phyloP scores from a whole-genome alignment of 2,888 invertebrate genomes.

The Tromatobia lineatoria region DNA sequence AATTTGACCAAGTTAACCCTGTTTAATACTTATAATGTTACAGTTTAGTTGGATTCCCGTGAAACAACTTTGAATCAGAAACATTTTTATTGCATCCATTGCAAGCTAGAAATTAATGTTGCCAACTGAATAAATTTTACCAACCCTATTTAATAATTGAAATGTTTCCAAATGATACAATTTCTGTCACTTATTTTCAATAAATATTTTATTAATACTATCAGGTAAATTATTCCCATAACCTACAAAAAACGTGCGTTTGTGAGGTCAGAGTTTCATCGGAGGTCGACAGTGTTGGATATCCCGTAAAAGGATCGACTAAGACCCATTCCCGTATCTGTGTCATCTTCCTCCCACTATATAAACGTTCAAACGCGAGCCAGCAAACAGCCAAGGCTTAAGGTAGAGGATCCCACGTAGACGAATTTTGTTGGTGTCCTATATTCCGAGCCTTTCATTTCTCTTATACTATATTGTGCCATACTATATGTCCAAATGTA shows the following conservation, averaged over 20 bases:
- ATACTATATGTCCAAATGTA: constrained; percentile 47
- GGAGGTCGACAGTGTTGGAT: constrained; percentile 68
- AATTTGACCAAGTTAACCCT: too few species aligned
- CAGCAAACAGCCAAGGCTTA: constrained; percentile 66
- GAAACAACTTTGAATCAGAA: too few species aligned
- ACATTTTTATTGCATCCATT: too few species aligned
- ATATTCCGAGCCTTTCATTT: constrained; percentile 84
- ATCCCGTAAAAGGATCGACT: constrained; percentile 81
- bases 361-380: neutral
- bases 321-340: constrained; percentile 72
- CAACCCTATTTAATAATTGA: too few species aligned
- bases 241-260: constrained; percentile 58
- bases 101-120: too few species aligned
- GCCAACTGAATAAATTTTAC: too few species aligned
- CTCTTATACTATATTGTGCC: constrained; percentile 62
- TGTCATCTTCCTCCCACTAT: constrained; percentile 67
- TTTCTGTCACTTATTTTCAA: too few species aligned
- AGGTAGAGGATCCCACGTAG: constrained; percentile 78
- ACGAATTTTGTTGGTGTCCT: constrained; percentile 81
- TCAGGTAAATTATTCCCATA: constrained; percentile 47
- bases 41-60: too few species aligned
- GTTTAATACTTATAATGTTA: too few species aligned
- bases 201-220: constrained; percentile 21
- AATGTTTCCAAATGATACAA: too few species aligned
- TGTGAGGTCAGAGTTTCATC: constrained; percentile 46